Conservation (phyloP, 1,140 invertebrate species). For the Lysiphlebus fabarum region DNA sequence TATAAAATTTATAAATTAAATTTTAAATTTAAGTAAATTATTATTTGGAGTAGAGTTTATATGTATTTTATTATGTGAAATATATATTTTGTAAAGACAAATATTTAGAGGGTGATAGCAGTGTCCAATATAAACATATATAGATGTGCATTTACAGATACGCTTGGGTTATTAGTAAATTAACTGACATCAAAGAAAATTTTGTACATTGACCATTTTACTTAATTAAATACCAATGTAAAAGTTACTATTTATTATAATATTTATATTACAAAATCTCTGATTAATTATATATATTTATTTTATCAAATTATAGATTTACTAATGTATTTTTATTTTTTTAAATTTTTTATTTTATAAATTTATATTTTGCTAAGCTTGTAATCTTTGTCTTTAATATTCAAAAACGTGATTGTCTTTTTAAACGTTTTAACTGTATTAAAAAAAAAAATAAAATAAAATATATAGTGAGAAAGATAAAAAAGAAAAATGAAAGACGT, state of each 20-base stretch:
- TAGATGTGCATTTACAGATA: constrained; percentile 9
- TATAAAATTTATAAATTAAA: too few species aligned
- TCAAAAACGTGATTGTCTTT: constrained; percentile 58
- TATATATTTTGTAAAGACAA: constrained; percentile 44
- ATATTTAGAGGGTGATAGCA: constrained; percentile 47
- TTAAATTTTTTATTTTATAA: constrained; percentile 14
- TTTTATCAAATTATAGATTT: constrained; percentile 38
- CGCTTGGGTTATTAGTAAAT: constrained; percentile 54
- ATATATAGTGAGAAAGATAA: too few species aligned
- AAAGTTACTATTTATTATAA: constrained; percentile 1
- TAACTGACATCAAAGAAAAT: constrained; percentile 56
- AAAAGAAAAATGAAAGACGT: background rate
- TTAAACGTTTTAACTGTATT: constrained; percentile 42
- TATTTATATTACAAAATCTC: too few species aligned
- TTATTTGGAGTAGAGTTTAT: too few species aligned
- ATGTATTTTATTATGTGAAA: too few species aligned
- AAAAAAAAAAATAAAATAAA: too few species aligned
- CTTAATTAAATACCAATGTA: constrained; percentile 45
- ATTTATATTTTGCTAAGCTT: constrained; percentile 49
- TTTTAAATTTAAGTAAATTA: too few species aligned
- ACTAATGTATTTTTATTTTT: too few species aligned
- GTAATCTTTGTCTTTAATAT: constrained; percentile 58
- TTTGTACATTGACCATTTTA: constrained; percentile 45
- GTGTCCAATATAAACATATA: constrained; percentile 1
- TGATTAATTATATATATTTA: too few species aligned